Evolutionary conservation across 2,797 vertebrate genomes (phyloP), one percentile per base, ranked within the genome.

Genomic region (Xiphophorus birchmanni): DNA sequence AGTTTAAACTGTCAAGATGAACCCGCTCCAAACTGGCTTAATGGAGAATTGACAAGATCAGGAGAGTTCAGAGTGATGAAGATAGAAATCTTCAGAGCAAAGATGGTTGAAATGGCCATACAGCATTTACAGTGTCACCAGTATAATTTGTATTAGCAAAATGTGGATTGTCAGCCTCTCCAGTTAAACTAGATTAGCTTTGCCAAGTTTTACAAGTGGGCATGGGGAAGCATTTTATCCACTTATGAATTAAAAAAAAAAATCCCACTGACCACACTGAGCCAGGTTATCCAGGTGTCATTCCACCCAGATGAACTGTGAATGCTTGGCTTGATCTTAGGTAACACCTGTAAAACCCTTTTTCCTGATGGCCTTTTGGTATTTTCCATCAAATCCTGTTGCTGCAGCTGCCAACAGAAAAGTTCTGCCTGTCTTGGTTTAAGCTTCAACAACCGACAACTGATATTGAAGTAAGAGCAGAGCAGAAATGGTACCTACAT

Each of bases 221-320:
- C 76, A 45, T 42, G 84, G 78, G 26, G 78, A 48, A 86, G 89
- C 76, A 76, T 82, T 88, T 91, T 86, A 92, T 93, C 91, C 79
- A 74, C 78, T 78, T 10, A 26, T 26, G 52, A 54, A 54, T 54
- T 26, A 3, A 23, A 6, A 77, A 73, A 75, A 73, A 83, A 82
- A 84, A 35, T 32, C 44, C 29, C 78, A 48, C 6, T 21, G 35
- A 35, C 17, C 44, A 26, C 78, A 48, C 6, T 21, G 35, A 69
- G 35, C 37, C 9, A 45, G 40, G 42, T 52, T 76, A 71, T 60
- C 72, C 71, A 45, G 42, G 65, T 50, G 78, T 81, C 77, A 77
- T 80, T 77, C 73, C 79, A 52, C 69, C 21, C 44, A 67, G 79
- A 87, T 79, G 69, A 84, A 56, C 18, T 78, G n/a, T 76, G 79